Percentiles rank a stretch among this genome's conserved stretches.
Evolutionary conservation across 2,888 invertebrate genomes (phyloP).

Genomic region (Dasypolia templi): DNA sequence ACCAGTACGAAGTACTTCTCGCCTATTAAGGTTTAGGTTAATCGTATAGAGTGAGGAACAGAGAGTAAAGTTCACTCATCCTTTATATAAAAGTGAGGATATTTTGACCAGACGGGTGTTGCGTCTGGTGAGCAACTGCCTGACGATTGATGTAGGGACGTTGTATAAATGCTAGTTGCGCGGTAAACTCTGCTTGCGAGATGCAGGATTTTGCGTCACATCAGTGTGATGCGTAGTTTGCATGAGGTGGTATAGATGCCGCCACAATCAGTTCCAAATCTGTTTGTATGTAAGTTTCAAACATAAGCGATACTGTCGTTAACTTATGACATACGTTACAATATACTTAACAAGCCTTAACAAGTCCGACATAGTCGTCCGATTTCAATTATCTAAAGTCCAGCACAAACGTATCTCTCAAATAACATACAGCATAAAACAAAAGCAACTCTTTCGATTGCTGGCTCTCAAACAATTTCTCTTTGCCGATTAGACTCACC

Average conservation of each 20-base stretch:
- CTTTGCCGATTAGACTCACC: slow-evolving; percentile 53
- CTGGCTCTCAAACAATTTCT: slow-evolving; percentile 51
- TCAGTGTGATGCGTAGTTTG: too few relatives aligned
- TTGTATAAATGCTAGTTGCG: too few relatives aligned
- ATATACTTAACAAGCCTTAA: neutral
- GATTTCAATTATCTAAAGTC: slow-evolving; percentile 33
- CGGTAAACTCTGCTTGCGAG: too few relatives aligned
- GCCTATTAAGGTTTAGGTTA: neutral
- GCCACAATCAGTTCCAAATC: too few relatives aligned
- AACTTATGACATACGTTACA: neutral
- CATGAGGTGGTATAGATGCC: too few relatives aligned
- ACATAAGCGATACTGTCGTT: neutral
- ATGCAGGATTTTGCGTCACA: too few relatives aligned
- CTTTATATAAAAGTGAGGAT: too few relatives aligned
- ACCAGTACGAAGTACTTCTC: neutral
- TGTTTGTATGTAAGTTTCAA: neutral
- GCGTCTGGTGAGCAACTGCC: too few relatives aligned
- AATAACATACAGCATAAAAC: slow-evolving; percentile 27
- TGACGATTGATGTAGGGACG: too few relatives aligned
- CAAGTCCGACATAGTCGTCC: neutral
- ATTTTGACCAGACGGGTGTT: too few relatives aligned
- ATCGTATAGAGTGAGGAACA: too few relatives aligned
- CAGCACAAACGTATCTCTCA: slow-evolving; percentile 11
- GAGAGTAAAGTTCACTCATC: too few relatives aligned
- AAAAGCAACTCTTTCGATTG: slow-evolving; percentile 45